Evolutionary conservation across 2,888 invertebrate genomes (phyloP).

Genomic region (Acrobasis repandana): DNA sequence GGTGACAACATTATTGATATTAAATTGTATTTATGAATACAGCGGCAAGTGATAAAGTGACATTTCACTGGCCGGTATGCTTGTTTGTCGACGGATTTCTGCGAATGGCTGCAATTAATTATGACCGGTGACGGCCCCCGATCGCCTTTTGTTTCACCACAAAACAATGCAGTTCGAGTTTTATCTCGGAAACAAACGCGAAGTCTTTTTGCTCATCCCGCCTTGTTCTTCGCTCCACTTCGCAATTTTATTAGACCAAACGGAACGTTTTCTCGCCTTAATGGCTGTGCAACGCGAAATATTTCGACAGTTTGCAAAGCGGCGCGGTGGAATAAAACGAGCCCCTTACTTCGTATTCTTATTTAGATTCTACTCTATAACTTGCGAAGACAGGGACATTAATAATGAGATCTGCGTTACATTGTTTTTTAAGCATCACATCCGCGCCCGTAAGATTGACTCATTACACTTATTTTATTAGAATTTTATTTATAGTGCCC

Average conservation of each 20-base stretch:
- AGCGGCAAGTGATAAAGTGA: constrained; percentile 66
- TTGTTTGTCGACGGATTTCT: constrained; percentile 68
- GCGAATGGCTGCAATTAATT: constrained; percentile 76
- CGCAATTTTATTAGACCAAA: constrained; percentile 59
- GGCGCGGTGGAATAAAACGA: constrained; percentile 31
- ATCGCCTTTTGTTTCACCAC: constrained; percentile 69
- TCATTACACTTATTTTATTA: constrained; percentile 70
- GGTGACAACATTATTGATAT: constrained; percentile 53
- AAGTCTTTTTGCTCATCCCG: constrained; percentile 58
- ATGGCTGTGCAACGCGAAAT: constrained; percentile 46
- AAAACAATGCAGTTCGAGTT: constrained; percentile 73
- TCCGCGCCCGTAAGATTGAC: constrained; percentile 55
- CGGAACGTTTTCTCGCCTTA: constrained; percentile 47
- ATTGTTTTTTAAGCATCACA: constrained; percentile 52
- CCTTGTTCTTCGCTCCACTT: constrained; percentile 46
- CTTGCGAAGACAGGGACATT: constrained; percentile 26
- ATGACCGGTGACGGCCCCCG: constrained; percentile 57
- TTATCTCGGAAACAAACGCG: constrained; percentile 67
- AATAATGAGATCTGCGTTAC: constrained; percentile 31
- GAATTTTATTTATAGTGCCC: constrained; percentile 73
- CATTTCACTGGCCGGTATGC: constrained; percentile 57
- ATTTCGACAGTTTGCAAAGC: constrained; percentile 45
- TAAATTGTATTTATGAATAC: constrained; percentile 63
- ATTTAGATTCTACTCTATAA: constrained; percentile 38
- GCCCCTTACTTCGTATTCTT: constrained; percentile 37